phyloP scores from a whole-genome alignment of 2,113 vertebrate species.

The Microcebus ravelobensis region DNA sequence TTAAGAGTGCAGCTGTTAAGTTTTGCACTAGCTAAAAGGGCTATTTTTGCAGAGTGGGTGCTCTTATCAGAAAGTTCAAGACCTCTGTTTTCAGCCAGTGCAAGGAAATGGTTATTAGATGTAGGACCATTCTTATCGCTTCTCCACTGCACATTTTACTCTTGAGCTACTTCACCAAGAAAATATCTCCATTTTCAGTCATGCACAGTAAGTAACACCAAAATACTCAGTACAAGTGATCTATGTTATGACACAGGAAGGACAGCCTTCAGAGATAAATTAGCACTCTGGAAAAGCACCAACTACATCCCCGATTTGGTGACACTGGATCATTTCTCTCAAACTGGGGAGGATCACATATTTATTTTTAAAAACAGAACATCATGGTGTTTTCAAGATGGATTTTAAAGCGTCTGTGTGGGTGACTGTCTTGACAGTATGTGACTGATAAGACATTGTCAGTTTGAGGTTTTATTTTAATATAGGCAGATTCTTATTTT shows the following conservation, averaged over 20 bases:
- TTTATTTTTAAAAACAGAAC: conserved; percentile 39
- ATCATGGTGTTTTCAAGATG: conserved; percentile 27
- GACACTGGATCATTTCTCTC: neutral
- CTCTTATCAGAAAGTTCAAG: conserved; percentile 19
- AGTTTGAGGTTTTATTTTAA: conserved; percentile 31
- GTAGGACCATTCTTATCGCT: neutral
- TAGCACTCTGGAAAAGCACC: neutral
- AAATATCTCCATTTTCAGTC: neutral
- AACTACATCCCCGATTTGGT: neutral
- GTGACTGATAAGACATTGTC: neutral
- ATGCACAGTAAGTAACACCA: neutral
- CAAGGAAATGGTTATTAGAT: neutral
- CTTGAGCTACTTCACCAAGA: neutral
- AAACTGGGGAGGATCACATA: neutral
- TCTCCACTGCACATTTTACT: neutral
- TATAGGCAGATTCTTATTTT: neutral
- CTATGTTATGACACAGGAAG: neutral
- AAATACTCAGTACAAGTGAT: neutral
- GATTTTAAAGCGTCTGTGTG: neutral
- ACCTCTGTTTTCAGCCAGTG: neutral
- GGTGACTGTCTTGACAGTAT: neutral
- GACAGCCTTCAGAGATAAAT: neutral
- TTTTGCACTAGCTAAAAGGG: neutral
- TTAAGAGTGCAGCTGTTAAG: neutral
- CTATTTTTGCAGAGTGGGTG: neutral